Base-by-base conservation (phyloP, 2,888 invertebrate species). In the Cremastinae sp. region DNA sequence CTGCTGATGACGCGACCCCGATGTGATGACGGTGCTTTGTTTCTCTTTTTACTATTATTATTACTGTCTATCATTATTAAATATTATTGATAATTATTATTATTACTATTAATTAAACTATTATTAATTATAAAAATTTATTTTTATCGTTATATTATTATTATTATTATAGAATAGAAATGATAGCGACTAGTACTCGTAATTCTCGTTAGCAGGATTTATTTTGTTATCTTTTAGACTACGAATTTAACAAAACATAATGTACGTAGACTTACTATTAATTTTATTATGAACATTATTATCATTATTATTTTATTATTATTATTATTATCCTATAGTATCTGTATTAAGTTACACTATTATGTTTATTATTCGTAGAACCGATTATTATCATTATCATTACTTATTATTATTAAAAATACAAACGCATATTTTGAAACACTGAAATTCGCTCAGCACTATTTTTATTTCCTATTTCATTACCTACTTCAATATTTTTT, bases 11-110 rank as follows among this genome's bases (percentile, higher is more conserved):
- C 79, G 82, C 83, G 79, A 80, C 84, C 85, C 87, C 83, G 84
- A 87, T 88, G 88, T 88, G 88, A 88, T 88, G 86, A 88, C 85
- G 88, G 87, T 88, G 88, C 88, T 88, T 88, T 87, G 86, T 88
- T 88, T 88, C 87, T 87, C 83, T 84, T 86, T 74, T 74, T 72
- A 64, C 51, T 71, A 74, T 65, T 78, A 84, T 84, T 86, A 81
- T 79, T 51, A 78, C 22, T 58, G 51, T 37, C 39, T 76, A 77
- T 81, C 82, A 74, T 78, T 45, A 16, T 62, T 51, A 41, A 28
- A 28, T 28, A 28, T 28, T 28, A 28, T 28, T 28, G 28, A 28
- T 71, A 43, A 61, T 37, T 16, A 39, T 83, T 86, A 81, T 80
- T 55, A 78, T 75, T 64, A 47, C 49, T 65, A 74, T 72, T 64